Base-by-base conservation (phyloP, 2,888 invertebrate genomes). In the Thysanoteuthis rhombus region DNA sequence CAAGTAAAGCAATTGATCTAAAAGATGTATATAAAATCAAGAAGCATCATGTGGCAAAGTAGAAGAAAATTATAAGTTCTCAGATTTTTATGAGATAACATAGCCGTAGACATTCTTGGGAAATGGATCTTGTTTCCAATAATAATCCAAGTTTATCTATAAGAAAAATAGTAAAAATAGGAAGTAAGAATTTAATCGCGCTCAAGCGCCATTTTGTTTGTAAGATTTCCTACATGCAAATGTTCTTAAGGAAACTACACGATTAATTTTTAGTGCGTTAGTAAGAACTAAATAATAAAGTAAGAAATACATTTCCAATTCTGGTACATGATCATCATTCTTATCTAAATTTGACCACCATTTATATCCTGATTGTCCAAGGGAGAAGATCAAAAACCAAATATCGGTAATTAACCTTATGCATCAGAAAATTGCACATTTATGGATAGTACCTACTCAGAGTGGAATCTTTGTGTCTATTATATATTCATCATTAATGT, bases 121-220 rank as follows among this genome's bases (percentile, higher is more conserved):
- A 75, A 75, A 75, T 75, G 75, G 12, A 75, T 75, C n/a, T 75
- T n/a, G n/a, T 75, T 75, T 75, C n/a, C 75, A 75, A 75, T n/a
- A 75, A 75, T 75, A 75, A 75, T 75, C 75, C 75, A 75, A 75
- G 75, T n/a, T 75, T 75, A 75, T n/a, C 75, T 75, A n/a, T 75
- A 75, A 16, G n/a, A 75, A n/a, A 75, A n/a, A 75, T 75, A 16
- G n/a, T 75, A 75, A n/a, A 75, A 75, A 75, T 75, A 75, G 75
- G 36, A 12, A 75, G 1, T 3, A 75, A 16, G 75, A 75, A 36
- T 75, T 75, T 36, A 75, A 75, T 75, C 10, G 36, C 12, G n/a
- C 75, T 36, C 75, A 75, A 75, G n/a, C 36, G n/a, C 75, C 75
- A 75, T n/a, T 75, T 75, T n/a, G 75, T 75, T 36, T 75, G 19